Percentiles rank a stretch among this genome's conserved stretches.
phyloP scores from a whole-genome alignment of 30 jellyfish, hydroid and myxozoan species.

The Turritopsis rubra region DNA sequence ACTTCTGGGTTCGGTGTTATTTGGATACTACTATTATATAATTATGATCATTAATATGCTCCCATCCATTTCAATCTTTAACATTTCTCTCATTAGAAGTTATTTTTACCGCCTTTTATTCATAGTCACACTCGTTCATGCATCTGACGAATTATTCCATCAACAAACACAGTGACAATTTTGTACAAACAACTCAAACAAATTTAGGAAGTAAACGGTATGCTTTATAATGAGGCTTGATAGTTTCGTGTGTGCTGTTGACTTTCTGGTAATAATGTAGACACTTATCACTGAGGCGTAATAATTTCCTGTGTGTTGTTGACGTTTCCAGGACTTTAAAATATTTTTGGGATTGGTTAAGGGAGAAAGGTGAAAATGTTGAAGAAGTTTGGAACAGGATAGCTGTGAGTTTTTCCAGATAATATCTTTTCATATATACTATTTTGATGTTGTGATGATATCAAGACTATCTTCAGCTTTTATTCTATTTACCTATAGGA shows the following conservation, averaged over 20 bases:
- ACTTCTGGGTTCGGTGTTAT: no score
- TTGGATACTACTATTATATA: no score
- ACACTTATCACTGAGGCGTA: neutral
- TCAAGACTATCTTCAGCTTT: no score
- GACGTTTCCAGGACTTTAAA: constrained; percentile 45
- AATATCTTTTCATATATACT: neutral
- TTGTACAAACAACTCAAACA: constrained; percentile 46
- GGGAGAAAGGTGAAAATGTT: constrained; percentile 43
- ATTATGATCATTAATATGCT: no score
- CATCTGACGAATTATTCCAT: constrained; percentile 76
- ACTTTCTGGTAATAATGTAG: no score
- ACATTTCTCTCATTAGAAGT: neutral
- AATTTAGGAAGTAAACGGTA: constrained; percentile 73
- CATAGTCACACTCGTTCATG: constrained; percentile 54
- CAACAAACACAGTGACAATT: constrained; percentile 62
- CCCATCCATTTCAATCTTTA: no score
- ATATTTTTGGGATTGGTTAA: constrained; percentile 58
- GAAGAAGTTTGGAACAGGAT: constrained; percentile 55
- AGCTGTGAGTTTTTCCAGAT: constrained; percentile 33
- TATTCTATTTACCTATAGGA: constrained; percentile 33
- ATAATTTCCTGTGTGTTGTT: neutral
- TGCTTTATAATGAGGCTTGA: neutral
- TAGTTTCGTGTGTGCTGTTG: neutral
- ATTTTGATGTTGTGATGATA: no score
- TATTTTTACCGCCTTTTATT: neutral